phyloP scores from a whole-genome alignment of 2,797 vertebrate genomes.

The Babyrousa celebensis region DNA sequence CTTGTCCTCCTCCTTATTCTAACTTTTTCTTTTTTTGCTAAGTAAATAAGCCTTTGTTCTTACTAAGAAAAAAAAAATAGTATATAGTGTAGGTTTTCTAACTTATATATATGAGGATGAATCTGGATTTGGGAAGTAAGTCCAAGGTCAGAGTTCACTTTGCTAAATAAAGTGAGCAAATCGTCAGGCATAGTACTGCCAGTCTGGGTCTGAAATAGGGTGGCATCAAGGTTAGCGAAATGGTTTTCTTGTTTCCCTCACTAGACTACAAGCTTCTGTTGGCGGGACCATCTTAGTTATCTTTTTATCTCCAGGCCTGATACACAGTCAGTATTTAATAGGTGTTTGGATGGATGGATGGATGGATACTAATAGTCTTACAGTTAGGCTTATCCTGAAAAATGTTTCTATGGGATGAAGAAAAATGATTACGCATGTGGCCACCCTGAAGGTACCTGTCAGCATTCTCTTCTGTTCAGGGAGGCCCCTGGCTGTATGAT shows the following conservation, averaged over 20 bases:
- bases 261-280: background rate
- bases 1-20: conserved; percentile 60
- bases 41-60: conserved; percentile 91
- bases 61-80: conserved; percentile 85
- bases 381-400: background rate
- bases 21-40: conserved; percentile 78
- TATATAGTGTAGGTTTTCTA: background rate
- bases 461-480: background rate
- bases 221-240: background rate
- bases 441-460: background rate
- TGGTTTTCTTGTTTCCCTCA: background rate
- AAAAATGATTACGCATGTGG: background rate
- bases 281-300: background rate
- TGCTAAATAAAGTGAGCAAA: background rate
- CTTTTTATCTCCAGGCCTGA: background rate
- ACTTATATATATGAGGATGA: background rate
- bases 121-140: conserved; percentile 50
- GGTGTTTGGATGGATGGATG: background rate
- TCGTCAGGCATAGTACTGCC: background rate
- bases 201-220: background rate
- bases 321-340: background rate
- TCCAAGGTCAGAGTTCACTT: conserved; percentile 12
- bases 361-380: background rate
- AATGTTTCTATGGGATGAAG: background rate
- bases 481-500: background rate